Evolutionary conservation across 2,113 vertebrate species (phyloP).

Genomic region (Callionymus lyra): DNA sequence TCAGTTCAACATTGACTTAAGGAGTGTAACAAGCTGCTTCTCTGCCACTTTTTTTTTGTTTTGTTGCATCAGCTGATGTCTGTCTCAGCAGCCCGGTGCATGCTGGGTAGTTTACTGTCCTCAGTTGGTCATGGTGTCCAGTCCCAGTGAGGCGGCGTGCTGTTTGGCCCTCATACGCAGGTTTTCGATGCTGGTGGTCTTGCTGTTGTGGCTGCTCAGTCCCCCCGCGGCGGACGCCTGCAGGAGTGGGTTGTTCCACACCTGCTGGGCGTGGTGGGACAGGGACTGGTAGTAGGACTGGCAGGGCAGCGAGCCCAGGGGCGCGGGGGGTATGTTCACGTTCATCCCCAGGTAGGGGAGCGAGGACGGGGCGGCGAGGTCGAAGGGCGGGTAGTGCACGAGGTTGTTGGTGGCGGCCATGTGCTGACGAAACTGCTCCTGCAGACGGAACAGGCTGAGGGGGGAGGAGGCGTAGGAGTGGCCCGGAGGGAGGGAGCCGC

Average conservation of each 20-base stretch:
- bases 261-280: conserved; percentile 87
- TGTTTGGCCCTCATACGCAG: conserved; percentile 93
- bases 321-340: conserved; percentile 82
- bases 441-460: conserved; percentile 94
- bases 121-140: conserved; percentile 94
- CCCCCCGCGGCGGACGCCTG: conserved; percentile 72
- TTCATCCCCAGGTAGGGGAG: conserved; percentile 95
- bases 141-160: conserved; percentile 90
- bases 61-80: neutral
- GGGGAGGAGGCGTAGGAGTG: conserved; percentile 95
- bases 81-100: too few species aligned
- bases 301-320: conserved; percentile 88
- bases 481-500: conserved; percentile 74
- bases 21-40: too few species aligned
- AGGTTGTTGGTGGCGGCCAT: conserved; percentile 98
- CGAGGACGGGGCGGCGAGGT: conserved; percentile 80
- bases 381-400: conserved; percentile 94
- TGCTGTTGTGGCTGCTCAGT: conserved; percentile 89
- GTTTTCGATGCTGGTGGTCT: conserved; percentile 98
- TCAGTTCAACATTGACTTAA: neutral
- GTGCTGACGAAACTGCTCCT: conserved; percentile 98
- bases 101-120: conserved; percentile 3
- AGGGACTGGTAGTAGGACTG: conserved; percentile 98
- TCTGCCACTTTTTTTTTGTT: neutral
- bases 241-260: conserved; percentile 91